Evolutionary conservation across 2,888 invertebrate species (phyloP), one percentile per base, ranked within the genome.

Genomic region (Lasioglossum vierecki): DNA sequence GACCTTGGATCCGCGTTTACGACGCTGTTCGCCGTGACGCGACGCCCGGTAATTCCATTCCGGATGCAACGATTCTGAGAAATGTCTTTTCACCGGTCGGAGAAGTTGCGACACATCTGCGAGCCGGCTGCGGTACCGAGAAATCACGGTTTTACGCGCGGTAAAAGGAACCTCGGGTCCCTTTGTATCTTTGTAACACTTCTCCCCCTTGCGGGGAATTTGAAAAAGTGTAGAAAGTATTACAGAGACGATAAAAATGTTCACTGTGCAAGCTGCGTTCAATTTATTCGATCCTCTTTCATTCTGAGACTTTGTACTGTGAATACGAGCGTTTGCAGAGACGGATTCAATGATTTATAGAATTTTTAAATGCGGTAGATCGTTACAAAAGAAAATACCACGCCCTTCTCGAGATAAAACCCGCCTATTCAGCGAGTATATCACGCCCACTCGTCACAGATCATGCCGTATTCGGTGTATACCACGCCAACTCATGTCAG

Each of bases 1-100:
- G 73, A 49, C 66, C 73, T 71, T 49, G 71, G 60, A 71, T 71
- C 57, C 22, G 41, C 57, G 75, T 76, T 76, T 80, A 53, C 76
- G 44, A 70, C n/a, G 66, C 66, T 30, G 66, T 66, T 66, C 35
- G 66, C 66, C 35, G 35, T 66, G 66, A 9, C 66, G 35, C 66
- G 66, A 66, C 66, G 66, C 35, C 49, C 26, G 57, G 35, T 76
- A n/a, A 49, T 68, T 79, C 49, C 79, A 57, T 60, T 22, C 57
- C 60, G 57, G 44, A 44, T 2, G 15, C 76, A 18, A 46, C 46
- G 26, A 46, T 11, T 44, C 35, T 6, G 8, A 39, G 76, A 46
- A 57, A 71, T 41, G 11, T 53, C 76, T 70, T 41, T 46, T n/a
- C 66, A 30, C 41, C 68, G 22, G 53, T 22, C 22, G 22, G 41